Evolutionary conservation across 2,888 invertebrate genomes (phyloP).

Genomic region (Hypomecis punctinalis): DNA sequence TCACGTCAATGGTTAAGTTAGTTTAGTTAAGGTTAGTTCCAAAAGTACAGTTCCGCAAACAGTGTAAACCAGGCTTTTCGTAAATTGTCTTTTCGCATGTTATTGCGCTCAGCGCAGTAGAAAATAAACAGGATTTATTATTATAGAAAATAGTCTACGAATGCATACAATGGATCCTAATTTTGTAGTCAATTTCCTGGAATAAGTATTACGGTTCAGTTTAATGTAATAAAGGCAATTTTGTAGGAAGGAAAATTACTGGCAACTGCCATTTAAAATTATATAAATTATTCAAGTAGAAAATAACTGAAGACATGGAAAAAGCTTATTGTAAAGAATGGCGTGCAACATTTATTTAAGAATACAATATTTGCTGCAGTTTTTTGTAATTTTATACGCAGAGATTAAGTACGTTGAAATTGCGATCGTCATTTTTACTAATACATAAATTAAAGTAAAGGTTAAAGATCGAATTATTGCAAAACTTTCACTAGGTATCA

Average conservation of each 20-base stretch:
- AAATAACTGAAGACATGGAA: too few species aligned
- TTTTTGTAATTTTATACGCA: too few species aligned
- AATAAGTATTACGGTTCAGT: background rate
- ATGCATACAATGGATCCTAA: conserved; percentile 19
- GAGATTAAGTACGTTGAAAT: too few species aligned
- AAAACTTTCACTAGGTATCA: too few species aligned
- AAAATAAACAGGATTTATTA: conserved; percentile 19
- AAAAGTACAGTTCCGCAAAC: conserved; percentile 8
- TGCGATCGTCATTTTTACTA: too few species aligned
- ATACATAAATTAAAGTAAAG: too few species aligned
- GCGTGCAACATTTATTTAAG: too few species aligned
- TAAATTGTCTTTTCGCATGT: conserved; percentile 25
- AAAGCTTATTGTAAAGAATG: too few species aligned
- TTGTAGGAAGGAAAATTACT: background rate
- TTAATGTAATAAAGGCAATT: conserved; percentile 1
- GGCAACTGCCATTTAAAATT: background rate
- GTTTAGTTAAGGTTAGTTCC: too few species aligned
- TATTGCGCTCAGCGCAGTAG: conserved; percentile 13
- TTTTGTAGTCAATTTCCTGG: conserved; percentile 16
- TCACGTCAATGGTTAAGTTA: too few species aligned
- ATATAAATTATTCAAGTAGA: background rate
- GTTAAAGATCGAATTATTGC: too few species aligned
- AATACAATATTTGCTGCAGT: too few species aligned
- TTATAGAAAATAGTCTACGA: conserved; percentile 22
- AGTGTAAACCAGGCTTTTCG: conserved; percentile 7